Base-by-base conservation (phyloP, 2,113 vertebrate genomes). In the Hippoglossus stenolepis region DNA sequence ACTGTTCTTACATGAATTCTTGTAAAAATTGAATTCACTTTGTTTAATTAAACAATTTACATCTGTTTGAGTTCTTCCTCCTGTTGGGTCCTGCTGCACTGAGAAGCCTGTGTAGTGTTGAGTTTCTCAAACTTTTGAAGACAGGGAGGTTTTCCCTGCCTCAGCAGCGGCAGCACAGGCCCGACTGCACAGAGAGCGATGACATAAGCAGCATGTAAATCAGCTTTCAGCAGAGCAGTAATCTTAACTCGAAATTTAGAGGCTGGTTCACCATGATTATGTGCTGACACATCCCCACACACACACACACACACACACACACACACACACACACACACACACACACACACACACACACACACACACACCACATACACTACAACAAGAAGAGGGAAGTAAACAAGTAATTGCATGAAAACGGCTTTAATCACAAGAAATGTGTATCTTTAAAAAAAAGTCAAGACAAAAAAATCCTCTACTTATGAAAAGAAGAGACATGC, bases 171-270 rank as follows among this genome's bases (percentile, higher is more conserved):
- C 11, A 49, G 72, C 23, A 0, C 75, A 40, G 75, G 31, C 21
- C 56, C 73, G 15, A 83, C 80, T 49, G 62, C 79, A 79, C 81
- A 78, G 79, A 49, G 21, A 75, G 77, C 38, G 68, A 85, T 89
- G 84, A 88, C 90, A 77, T 87, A 84, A 84, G 80, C 82, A 63
- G 82, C 87, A 85, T 86, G 84, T 80, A 82, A 89, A 90, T 85
- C 82, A 87, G 78, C 75, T 73, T 2, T 0, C 75, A 61, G 26
- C 70, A 38, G 26, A 45, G 26, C 75, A 77, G 65, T 74, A 43
- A 57, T 85, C 80, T 68, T 68, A 80, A 78, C 61, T 58, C 70
- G 49, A 83, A 71, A 74, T 82, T 75, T 74, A 80, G 68, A 70
- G 84, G 43, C 2, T 76, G 49, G 61, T 57, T 87, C 17, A 65